phyloP scores from a whole-genome alignment of 2,113 vertebrate species.

The Edolisoma coerulescens region DNA sequence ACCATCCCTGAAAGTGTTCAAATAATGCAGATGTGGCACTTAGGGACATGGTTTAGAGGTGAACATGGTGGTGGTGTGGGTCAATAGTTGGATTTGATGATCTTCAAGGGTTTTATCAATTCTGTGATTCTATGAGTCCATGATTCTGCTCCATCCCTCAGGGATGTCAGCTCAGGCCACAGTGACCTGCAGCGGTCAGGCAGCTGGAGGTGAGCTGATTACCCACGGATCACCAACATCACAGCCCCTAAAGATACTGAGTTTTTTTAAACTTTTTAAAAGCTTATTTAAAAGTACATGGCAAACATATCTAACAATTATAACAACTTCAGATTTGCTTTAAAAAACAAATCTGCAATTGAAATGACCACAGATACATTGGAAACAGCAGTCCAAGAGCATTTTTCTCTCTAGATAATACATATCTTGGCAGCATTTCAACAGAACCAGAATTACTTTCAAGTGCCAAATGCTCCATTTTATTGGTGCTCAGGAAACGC shows the following conservation, averaged over 20 bases:
- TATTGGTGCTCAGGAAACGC: too few species aligned
- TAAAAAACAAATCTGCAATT: neutral
- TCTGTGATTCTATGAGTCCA: neutral
- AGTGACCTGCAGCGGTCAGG: fast-evolving
- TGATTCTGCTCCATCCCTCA: neutral
- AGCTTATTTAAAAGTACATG: neutral
- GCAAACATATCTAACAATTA: neutral
- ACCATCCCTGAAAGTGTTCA: neutral
- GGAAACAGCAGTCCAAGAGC: neutral
- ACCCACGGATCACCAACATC: neutral
- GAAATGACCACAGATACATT: fast-evolving
- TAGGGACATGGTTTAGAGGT: neutral
- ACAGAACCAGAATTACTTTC: neutral
- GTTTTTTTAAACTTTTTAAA: fast-evolving
- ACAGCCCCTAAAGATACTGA: neutral
- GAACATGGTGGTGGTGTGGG: neutral
- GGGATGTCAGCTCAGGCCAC: neutral
- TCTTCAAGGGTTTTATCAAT: neutral
- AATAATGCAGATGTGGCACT: neutral
- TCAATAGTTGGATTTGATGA: neutral
- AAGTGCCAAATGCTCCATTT: neutral
- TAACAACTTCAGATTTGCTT: neutral
- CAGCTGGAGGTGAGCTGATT: neutral
- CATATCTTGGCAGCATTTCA: neutral
- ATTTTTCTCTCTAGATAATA: neutral